phyloP scores from a whole-genome alignment of 2,888 invertebrate species.

The Tenodera sinensis region DNA sequence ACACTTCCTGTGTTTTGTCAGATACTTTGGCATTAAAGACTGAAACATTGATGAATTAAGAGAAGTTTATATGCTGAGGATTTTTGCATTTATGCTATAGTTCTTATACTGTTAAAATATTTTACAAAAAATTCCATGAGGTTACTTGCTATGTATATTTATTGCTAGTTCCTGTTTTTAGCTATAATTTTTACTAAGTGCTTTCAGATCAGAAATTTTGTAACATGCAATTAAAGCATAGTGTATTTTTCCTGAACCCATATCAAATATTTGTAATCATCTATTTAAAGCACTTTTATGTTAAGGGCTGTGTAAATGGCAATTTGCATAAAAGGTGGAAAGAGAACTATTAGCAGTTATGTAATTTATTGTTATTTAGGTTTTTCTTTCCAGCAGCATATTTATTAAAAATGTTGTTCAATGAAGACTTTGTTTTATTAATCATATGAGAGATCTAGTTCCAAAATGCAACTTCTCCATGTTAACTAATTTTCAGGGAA shows the following conservation, averaged over 20 bases:
- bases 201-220: background rate
- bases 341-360: background rate
- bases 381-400: background rate
- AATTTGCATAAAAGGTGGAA: background rate
- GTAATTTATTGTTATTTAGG: background rate
- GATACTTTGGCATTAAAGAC: too few relatives aligned
- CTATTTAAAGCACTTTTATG: background rate
- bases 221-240: background rate
- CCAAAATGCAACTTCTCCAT: too few relatives aligned
- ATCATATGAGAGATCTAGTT: background rate
- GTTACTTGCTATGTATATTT: background rate
- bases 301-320: background rate
- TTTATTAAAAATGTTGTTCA: background rate
- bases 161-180: background rate
- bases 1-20: too few relatives aligned
- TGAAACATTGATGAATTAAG: too few relatives aligned
- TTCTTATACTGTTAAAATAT: too few relatives aligned
- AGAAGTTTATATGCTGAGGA: too few relatives aligned
- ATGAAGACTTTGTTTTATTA: background rate
- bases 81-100: too few relatives aligned
- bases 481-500: too few relatives aligned
- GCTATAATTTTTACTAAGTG: background rate
- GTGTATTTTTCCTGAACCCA: background rate
- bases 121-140: background rate
- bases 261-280: background rate